Evolutionary conservation across 1,140 invertebrate genomes (phyloP).

Genomic region (Camponotus vicinus): DNA sequence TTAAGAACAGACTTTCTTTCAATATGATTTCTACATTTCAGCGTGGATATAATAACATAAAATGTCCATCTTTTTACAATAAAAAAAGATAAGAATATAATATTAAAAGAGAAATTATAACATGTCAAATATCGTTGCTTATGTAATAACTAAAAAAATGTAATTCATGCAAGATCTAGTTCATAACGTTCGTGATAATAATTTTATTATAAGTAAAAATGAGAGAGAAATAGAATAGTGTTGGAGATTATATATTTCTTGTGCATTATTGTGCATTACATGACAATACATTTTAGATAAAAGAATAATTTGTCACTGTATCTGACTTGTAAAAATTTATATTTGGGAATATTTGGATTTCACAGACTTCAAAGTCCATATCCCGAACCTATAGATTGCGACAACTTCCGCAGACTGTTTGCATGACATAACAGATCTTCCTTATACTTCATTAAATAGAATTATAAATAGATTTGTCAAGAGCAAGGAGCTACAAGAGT

Average conservation of each 20-base stretch:
- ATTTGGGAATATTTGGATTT: background rate
- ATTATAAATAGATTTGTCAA: background rate
- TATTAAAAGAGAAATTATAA: background rate
- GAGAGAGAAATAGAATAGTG: background rate
- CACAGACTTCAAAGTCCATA: background rate
- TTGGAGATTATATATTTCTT: background rate
- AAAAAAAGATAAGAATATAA: background rate
- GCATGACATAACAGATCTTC: background rate
- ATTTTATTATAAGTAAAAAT: background rate
- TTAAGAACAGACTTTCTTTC: constrained; percentile 7
- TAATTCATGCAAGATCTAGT: background rate
- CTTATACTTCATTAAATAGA: background rate
- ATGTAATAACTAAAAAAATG: background rate
- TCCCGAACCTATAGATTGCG: background rate
- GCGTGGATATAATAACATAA: background rate
- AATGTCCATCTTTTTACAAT: background rate
- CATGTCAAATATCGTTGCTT: background rate
- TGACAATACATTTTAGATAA: background rate
- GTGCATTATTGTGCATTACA: background rate
- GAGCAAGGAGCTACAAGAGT: background rate
- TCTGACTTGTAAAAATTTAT: background rate
- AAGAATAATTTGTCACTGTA: background rate
- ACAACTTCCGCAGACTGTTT: background rate
- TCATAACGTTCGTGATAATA: too few relatives aligned
- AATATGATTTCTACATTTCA: background rate